Conservation (phyloP, 2,888 invertebrate genomes). For the Eupithecia dodoneata region DNA sequence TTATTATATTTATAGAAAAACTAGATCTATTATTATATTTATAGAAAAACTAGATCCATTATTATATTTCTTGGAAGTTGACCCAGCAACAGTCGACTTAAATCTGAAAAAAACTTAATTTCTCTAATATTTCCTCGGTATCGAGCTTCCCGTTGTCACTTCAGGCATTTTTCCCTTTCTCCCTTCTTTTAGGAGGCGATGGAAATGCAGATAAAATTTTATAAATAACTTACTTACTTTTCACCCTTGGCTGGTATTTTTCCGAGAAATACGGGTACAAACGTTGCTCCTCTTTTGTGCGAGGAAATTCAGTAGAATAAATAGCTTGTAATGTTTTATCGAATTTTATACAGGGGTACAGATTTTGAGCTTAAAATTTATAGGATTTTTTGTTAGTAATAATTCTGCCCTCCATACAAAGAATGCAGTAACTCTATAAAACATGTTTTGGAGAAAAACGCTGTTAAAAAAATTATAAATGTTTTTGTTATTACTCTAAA, state of each 20-base stretch:
- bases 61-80: background rate
- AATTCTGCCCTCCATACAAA: no score
- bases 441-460: no score
- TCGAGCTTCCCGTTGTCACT: conserved; percentile 45
- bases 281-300: conserved; percentile 24
- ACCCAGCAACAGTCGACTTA: conserved; percentile 1
- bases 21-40: background rate
- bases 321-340: conserved; percentile 23
- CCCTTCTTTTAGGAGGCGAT: conserved; percentile 30
- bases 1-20: background rate
- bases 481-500: no score
- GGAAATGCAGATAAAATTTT: conserved; percentile 45
- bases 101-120: conserved; percentile 38
- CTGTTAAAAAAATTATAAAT: no score
- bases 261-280: conserved; percentile 19
- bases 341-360: conserved; percentile 11
- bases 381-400: background rate
- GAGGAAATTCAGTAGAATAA: conserved; percentile 23
- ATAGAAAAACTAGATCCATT: background rate
- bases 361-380: background rate
- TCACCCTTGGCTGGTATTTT: conserved; percentile 23
- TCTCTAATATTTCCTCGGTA: conserved; percentile 44
- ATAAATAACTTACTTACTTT: conserved; percentile 40
- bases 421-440: no score
- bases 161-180: conserved; percentile 34